Percentiles rank a stretch among this genome's conserved stretches.
Conservation (phyloP, 2,797 vertebrate species). For the Pteropus rufus region DNA sequence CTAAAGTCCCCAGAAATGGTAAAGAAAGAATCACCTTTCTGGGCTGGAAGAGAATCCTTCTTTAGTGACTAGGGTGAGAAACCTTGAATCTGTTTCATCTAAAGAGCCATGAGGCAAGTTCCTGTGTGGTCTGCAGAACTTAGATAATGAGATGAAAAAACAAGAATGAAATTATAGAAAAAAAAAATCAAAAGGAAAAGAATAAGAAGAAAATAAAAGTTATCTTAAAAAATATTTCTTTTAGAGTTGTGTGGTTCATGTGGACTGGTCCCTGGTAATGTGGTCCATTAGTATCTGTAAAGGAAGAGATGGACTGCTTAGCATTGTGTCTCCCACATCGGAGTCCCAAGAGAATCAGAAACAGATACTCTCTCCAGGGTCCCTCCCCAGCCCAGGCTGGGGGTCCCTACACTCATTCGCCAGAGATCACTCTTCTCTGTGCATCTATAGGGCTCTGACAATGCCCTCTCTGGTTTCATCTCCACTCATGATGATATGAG, state of each 20-base stretch:
- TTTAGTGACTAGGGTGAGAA: conserved; percentile 68
- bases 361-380: background rate
- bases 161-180: conserved; percentile 77
- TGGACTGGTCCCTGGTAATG: conserved; percentile 80
- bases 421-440: background rate
- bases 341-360: background rate
- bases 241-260: conserved; percentile 81
- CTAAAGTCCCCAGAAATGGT: conserved; percentile 66
- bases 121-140: conserved; percentile 75
- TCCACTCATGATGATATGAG: background rate
- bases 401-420: background rate
- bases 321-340: background rate
- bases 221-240: conserved; percentile 83
- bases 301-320: conserved; percentile 51
- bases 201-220: conserved; percentile 77
- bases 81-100: conserved; percentile 77
- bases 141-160: conserved; percentile 67
- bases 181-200: conserved; percentile 75
- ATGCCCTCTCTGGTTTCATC: background rate
- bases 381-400: background rate
- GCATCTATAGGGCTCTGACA: background rate
- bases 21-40: conserved; percentile 70
- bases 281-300: conserved; percentile 85
- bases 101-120: conserved; percentile 78
- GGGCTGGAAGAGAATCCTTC: conserved; percentile 62